These are phyloP conservation scores for Scortum barcoo DNA, from an alignment of 2,113 vertebrate species.

Conservation along the genomic window DNA sequence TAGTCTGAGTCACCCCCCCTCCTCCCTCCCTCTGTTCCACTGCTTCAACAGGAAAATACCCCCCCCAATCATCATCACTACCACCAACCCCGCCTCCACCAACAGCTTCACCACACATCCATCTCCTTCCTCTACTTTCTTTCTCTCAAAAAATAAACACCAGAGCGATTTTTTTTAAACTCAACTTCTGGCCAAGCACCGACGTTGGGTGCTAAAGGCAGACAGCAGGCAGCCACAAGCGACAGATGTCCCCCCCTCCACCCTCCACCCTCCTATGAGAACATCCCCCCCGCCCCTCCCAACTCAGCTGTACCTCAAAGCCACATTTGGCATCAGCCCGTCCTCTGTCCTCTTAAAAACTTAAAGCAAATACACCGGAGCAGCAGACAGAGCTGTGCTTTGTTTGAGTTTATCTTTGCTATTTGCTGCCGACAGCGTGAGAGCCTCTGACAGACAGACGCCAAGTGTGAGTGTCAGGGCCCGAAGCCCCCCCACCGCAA, in stretches of 20 bases:
- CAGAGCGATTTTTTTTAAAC: not conserved
- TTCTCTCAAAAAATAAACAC: constrained; percentile 54
- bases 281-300: constrained; percentile 13
- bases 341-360: constrained; percentile 67
- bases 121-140: constrained; percentile 39
- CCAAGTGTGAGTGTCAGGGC: constrained; percentile 26
- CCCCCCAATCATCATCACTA: not conserved
- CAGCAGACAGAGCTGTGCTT: constrained; percentile 42
- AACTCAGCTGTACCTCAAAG: constrained; percentile 61
- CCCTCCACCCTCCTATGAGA: constrained; percentile 10
- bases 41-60: constrained; percentile 69
- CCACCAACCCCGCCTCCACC: not conserved
- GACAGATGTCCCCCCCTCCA: constrained; percentile 40
- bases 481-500: no score
- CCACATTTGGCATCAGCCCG: constrained; percentile 58
- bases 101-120: constrained; percentile 41
- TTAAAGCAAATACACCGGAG: constrained; percentile 50
- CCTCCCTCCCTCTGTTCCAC: constrained; percentile 16
- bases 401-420: constrained; percentile 59
- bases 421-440: constrained; percentile 45
- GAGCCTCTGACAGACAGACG: constrained; percentile 22
- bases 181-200: constrained; percentile 28
- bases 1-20: constrained; percentile 16
- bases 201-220: constrained; percentile 42
- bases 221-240: constrained; percentile 45